Evolutionary conservation across 2,797 vertebrate genomes (phyloP).

Genomic region (Sebastes paucispinis): DNA sequence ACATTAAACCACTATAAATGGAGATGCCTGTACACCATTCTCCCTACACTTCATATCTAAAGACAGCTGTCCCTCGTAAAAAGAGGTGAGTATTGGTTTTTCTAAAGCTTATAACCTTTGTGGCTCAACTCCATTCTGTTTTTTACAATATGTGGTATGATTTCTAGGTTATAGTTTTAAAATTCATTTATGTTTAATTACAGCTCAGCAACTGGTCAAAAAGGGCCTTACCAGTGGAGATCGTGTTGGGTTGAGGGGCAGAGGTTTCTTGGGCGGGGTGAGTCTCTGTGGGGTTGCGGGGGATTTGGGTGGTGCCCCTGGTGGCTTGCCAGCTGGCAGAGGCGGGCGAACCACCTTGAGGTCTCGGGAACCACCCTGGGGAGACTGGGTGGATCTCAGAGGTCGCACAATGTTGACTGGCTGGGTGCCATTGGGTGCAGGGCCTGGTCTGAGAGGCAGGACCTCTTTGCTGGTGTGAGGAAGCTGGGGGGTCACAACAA

Average conservation of each 20-base stretch:
- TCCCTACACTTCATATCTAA: not conserved
- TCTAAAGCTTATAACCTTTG: not conserved
- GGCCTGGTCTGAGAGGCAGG: conserved; percentile 72
- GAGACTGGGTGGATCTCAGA: conserved; percentile 72
- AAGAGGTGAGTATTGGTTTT: not conserved
- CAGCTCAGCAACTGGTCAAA: not conserved
- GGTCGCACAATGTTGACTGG: conserved; percentile 86
- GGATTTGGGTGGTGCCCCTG: conserved; percentile 57
- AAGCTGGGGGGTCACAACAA: conserved; percentile 49
- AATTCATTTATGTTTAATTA: not conserved
- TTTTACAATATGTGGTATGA: not conserved
- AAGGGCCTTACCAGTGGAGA: conserved; percentile 79
- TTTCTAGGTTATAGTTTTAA: not conserved
- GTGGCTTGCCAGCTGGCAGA: conserved; percentile 71
- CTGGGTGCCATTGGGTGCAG: conserved; percentile 73
- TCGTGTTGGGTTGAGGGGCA: conserved; percentile 84
- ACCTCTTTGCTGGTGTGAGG: conserved; percentile 77
- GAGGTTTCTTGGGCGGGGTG: conserved; percentile 85
- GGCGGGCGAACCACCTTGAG: conserved; percentile 80
- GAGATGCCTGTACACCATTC: not conserved
- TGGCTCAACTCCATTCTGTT: not conserved
- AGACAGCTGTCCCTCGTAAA: not conserved
- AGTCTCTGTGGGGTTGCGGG: conserved; percentile 71
- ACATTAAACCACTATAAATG: not conserved
- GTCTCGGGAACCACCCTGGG: conserved; percentile 44